phyloP scores from a whole-genome alignment of 2,888 invertebrate genomes.

The Coremacera marginata region DNA sequence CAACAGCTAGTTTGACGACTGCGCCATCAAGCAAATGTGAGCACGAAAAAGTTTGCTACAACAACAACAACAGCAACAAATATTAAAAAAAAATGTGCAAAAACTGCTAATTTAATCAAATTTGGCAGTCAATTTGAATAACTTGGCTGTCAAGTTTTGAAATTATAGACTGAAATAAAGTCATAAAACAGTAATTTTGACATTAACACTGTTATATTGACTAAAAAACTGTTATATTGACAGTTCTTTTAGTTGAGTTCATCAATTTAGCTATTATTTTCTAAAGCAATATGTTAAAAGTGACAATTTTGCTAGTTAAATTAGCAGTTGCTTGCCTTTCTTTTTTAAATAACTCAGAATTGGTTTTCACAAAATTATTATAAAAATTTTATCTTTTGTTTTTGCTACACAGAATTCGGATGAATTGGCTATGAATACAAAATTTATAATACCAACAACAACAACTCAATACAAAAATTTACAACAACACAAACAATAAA shows the following conservation, averaged over 20 bases:
- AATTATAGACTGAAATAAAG: too few relatives aligned
- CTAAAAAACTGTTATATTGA: too few relatives aligned
- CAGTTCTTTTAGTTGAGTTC: too few relatives aligned
- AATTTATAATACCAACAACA: slow-evolving; percentile 43
- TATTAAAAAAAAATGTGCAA: neutral
- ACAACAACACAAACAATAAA: slow-evolving; percentile 32
- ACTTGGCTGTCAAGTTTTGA: neutral
- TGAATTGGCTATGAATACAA: slow-evolving; percentile 44
- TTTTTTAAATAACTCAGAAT: slow-evolving; percentile 38
- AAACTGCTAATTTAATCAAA: slow-evolving; percentile 26
- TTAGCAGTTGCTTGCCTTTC: slow-evolving; percentile 25
- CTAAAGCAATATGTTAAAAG: too few relatives aligned
- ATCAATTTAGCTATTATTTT: too few relatives aligned
- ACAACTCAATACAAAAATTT: slow-evolving; percentile 24
- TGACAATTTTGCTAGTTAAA: neutral
- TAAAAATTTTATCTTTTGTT: slow-evolving; percentile 40
- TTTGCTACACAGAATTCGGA: slow-evolving; percentile 33
- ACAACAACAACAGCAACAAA: slow-evolving; percentile 38
- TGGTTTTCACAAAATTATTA: slow-evolving; percentile 48
- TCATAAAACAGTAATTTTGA: too few relatives aligned
- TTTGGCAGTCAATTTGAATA: neutral
- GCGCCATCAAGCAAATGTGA: slow-evolving; percentile 46
- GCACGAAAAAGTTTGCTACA: slow-evolving; percentile 45
- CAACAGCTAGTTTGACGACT: neutral
- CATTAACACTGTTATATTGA: too few relatives aligned